Evolutionary conservation across 2,797 vertebrate genomes (phyloP).

Genomic region (Paedocypris micromegethes): DNA sequence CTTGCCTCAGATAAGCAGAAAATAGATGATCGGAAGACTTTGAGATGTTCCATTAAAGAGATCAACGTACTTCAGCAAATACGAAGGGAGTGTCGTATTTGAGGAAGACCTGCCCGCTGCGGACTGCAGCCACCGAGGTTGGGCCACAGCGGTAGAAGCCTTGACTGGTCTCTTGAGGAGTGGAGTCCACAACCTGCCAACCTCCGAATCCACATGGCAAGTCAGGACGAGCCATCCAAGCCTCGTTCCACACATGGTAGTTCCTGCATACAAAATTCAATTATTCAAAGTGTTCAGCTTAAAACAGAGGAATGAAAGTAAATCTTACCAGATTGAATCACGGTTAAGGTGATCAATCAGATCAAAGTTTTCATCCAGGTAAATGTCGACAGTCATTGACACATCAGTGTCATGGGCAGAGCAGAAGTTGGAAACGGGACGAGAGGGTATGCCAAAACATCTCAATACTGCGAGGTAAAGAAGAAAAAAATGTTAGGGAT

Average conservation of each 20-base stretch:
- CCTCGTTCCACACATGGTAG: constrained; percentile 93
- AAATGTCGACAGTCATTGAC: constrained; percentile 86
- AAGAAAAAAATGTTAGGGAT: background rate
- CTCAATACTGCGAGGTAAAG: constrained; percentile 43
- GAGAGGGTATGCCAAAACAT: constrained; percentile 81
- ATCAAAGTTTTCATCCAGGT: constrained; percentile 80
- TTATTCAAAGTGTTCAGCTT: no score
- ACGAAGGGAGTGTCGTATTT: constrained; percentile 72
- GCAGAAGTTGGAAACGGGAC: constrained; percentile 89
- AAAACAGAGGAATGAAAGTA: background rate
- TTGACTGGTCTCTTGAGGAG: constrained; percentile 86
- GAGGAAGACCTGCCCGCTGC: constrained; percentile 61
- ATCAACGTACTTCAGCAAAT: constrained; percentile 73
- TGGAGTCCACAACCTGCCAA: constrained; percentile 89
- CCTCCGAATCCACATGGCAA: constrained; percentile 78
- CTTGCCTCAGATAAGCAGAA: no score
- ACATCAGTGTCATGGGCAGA: constrained; percentile 90
- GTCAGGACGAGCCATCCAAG: constrained; percentile 88
- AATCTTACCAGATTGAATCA: constrained; percentile 83
- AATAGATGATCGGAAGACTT: no score
- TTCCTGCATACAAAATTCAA: constrained; percentile 68
- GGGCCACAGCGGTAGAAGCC: constrained; percentile 66
- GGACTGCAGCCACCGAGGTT: constrained; percentile 71
- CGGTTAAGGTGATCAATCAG: constrained; percentile 77
- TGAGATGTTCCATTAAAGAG: background rate